Conservation (phyloP, 2,113 vertebrate genomes). For the Raja brachyura region DNA sequence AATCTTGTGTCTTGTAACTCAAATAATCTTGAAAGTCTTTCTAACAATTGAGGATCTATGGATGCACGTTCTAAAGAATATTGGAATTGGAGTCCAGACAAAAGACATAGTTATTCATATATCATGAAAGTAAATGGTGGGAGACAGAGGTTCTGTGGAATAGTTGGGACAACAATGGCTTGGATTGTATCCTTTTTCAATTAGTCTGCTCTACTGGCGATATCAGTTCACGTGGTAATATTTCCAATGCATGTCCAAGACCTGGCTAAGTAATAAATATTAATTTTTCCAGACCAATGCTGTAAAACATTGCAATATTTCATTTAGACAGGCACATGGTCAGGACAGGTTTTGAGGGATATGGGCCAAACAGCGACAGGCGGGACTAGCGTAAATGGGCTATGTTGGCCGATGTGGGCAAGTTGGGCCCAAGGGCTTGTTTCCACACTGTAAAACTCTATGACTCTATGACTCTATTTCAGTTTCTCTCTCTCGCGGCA, state of each 20-base stretch:
- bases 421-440: too few relatives aligned
- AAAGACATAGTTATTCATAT: not conserved
- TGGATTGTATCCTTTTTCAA: not conserved
- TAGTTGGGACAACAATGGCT: not conserved
- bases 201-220: not conserved
- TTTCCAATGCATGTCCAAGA: not conserved
- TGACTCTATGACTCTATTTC: not conserved
- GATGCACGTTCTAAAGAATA: too few relatives aligned
- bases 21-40: too few relatives aligned
- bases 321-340: too few relatives aligned
- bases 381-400: too few relatives aligned
- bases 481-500: not conserved
- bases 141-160: not conserved
- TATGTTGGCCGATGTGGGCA: too few relatives aligned
- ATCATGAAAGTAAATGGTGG: not conserved
- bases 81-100: not conserved
- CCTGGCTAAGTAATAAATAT: not conserved
- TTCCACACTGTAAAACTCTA: too few relatives aligned
- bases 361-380: too few relatives aligned
- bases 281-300: slow-evolving; percentile 5
- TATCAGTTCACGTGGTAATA: not conserved
- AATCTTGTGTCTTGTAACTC: too few relatives aligned
- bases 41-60: too few relatives aligned
- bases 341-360: too few relatives aligned
- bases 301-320: not conserved